Conservation (phyloP, 2,888 invertebrate species). For the Notodonta dromedarius region DNA sequence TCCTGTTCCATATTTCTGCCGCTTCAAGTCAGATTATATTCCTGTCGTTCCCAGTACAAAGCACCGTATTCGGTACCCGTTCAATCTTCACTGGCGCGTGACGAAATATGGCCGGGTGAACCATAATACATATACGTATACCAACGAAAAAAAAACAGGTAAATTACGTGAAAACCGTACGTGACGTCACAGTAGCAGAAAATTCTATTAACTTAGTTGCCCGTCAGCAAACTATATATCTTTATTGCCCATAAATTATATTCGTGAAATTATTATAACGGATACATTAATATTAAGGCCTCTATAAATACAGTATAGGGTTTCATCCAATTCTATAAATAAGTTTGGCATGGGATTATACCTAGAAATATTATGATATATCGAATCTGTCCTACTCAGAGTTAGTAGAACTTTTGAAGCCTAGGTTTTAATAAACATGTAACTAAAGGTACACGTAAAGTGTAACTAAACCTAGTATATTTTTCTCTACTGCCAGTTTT, state of each 20-base stretch:
- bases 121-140: conserved; percentile 62
- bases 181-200: conserved; percentile 71
- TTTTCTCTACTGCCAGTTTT: no score
- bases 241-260: conserved; percentile 61
- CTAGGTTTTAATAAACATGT: no score
- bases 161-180: conserved; percentile 63
- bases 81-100: conserved; percentile 66
- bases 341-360: conserved; percentile 19
- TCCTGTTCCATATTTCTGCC: conserved; percentile 10
- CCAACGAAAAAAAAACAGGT: conserved; percentile 67
- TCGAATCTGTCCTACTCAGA: conserved; percentile 4
- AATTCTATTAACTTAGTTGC: conserved; percentile 70
- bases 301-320: conserved; percentile 32
- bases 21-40: conserved; percentile 42
- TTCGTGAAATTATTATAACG: conserved; percentile 54
- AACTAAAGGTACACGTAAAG: no score
- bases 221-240: conserved; percentile 66
- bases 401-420: not conserved
- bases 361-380: not conserved
- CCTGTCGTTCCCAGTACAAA: conserved; percentile 49
- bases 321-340: conserved; percentile 24
- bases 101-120: conserved; percentile 70
- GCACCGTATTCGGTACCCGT: conserved; percentile 61
- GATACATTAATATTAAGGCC: conserved; percentile 50
- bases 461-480: no score